Evolutionary conservation across 1,140 invertebrate genomes (phyloP), one percentile per base, ranked within the genome.

Genomic region (Drosophila orena): DNA sequence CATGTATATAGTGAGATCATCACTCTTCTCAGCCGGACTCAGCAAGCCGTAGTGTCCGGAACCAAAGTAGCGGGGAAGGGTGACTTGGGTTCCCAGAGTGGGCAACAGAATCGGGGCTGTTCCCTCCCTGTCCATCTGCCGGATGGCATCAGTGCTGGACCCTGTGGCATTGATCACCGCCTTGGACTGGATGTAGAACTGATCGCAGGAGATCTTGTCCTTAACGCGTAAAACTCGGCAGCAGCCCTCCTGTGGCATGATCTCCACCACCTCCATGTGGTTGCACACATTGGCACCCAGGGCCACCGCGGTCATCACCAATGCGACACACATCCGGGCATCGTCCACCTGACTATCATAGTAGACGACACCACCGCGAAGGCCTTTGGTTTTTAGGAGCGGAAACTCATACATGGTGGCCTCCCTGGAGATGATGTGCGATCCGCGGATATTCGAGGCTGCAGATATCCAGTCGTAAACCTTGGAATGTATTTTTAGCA

Each of bases 291-390:
- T 80, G 20, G 84, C 84, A 10, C 75, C 76, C 20, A 77, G 50
- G 7, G 64, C 44, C 8, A 62, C 68, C 3, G 84, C 84, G 2
- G 84, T 77, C 49, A 88, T 47, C 0, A 64, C 61, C 24, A 88
- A n/a, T 0, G 84, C 64, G 4, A 88, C n/a, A 15, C 84, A 88
- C 84, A 88, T 77, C 7, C 84, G 79, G 5, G 77, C 79, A 24
- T 88, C 84, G 27, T 88, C 84, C 37, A 79, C 3, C 47, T 88
- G 84, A 2, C 61, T 66, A 7, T 89, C 84, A 43, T 89, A 88
- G 77, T 89, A 88, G 30, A 84, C 84, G 12, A 88, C 17, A 0
- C 76, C 74, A 10, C 84, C 84, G 3, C 70, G 35, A 14, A 88
- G 57, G 0, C 68, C 76, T 0, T 88, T 27, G 1, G 38, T 24